Base-by-base conservation (phyloP, 2,113 vertebrate species). In the Girardinichthys multiradiatus region DNA sequence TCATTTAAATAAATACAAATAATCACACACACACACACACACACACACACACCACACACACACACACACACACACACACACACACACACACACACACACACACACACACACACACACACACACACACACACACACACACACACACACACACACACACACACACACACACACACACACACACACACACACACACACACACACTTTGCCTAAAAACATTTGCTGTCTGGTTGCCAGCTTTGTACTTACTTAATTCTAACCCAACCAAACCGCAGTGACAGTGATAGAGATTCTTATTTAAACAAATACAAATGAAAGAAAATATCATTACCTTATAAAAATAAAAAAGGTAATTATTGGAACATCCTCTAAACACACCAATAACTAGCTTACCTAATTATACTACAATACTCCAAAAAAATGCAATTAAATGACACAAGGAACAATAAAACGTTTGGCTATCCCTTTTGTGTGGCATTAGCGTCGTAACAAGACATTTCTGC, bases 181-280 rank as follows among this genome's bases (percentile, higher is more conserved):
- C 42, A 66, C 73, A 74, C 71, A 76, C 58, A 72, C 75, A 72
- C 70, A n/a, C 29, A 26, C 21, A 77, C 68, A 87, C 86, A 87
- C 87, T 90, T 74, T 82, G 58, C 79, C 71, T 88, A 88, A 91
- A 90, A 80, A 84, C 85, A 86, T 82, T 37, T 57, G 68, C 76
- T 57, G 83, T 77, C 67, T 62, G 62, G 63, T 86, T 90, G 90
- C 92, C 90, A 93, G 86, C 78, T 83, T 84, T 77, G 74, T 85
- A 89, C 84, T 90, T 85, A 88, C 80, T 86, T 87, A 87, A 86
- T 90, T 84, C 81, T 86, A 73, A 63, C 73, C 80, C 65, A 85
- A 90, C 83, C 62, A 68, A 74, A 86, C n/a, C 68, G 71, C 60
- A 76, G 68, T 26, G 5, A 69, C 45, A 65, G 77, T 82, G 78